Base-by-base conservation (phyloP, 1,140 invertebrate species). In the Drosophila simulans region DNA sequence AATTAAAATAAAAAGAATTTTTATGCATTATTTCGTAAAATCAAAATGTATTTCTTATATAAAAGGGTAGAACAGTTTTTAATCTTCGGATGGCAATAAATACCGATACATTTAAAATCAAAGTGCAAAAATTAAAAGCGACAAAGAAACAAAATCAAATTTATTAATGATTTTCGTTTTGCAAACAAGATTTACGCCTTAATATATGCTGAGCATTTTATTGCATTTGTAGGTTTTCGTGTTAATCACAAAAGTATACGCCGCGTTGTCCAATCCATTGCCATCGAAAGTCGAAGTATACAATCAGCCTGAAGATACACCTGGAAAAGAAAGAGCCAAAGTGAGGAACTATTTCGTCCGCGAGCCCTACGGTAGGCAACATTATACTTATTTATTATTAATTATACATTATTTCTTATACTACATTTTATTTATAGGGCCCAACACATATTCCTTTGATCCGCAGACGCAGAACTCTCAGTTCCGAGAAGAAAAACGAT, bases 401-500 rank as follows among this genome's bases (percentile, higher is more conserved):
- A 5, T 35, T 12, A 10, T 3, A 43, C 2, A 13, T 12, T 5
- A 17, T 13, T 22, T 52, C 17, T 27, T 39, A 46, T 22, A 0
- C 3, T 1, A 1, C 0, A 11, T 3, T n/a, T 13, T 25, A 25
- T 20, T 22, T 13, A 45, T 15, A 94, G 95, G 94, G 22, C 93
- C 94, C 12, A 94, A 94, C 15, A 94, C 94, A 1, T 96, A 96
- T 80, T 93, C 94, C 11, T 96, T 95, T 86, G 95, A 95, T 79
- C 92, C 94, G 3, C 74, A 88, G 5, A 94, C 93, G 1, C 93
- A 94, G 4, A 96, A 96, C 71, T 92, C 93, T 5, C 95, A 96
- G 78, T 96, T 94, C 63, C 92, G 95, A 1, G 93, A 94, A 59
- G 95, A 96, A 82, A 93, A 95, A 70, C 92, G 94, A 34, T 93